Conservation (phyloP, 2,888 invertebrate species). For the Protophormia terraenovae region DNA sequence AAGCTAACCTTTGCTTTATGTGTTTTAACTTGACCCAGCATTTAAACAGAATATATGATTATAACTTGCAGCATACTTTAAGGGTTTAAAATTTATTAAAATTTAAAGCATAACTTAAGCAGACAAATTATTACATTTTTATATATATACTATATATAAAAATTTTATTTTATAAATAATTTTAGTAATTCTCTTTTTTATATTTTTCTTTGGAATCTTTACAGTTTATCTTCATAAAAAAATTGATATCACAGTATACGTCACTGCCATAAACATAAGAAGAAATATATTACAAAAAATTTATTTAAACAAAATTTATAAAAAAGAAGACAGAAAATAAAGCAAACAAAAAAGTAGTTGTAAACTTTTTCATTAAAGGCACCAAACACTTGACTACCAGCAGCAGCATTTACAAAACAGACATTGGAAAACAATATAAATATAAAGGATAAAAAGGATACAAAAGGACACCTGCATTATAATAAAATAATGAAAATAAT, state of each 20-base stretch:
- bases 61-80: background rate
- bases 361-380: slow-evolving; percentile 27
- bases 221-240: slow-evolving; percentile 69
- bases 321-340: slow-evolving; percentile 1
- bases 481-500: background rate
- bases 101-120: background rate
- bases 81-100: background rate
- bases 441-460: background rate
- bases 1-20: no score
- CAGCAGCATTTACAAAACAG: slow-evolving; percentile 60
- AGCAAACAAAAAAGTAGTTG: background rate
- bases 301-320: slow-evolving; percentile 46
- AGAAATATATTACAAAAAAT: slow-evolving; percentile 32
- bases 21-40: no score
- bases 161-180: background rate
- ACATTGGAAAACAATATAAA: background rate
- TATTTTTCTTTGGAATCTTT: slow-evolving; percentile 17
- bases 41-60: background rate
- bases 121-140: background rate
- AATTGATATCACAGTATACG: slow-evolving; percentile 75
- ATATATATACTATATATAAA: background rate
- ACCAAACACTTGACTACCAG: slow-evolving; percentile 42
- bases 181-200: background rate
- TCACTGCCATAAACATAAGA: slow-evolving; percentile 74
- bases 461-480: slow-evolving; percentile 43